Evolutionary conservation across 2,888 invertebrate species (phyloP).

Genomic region (Sarcophaga caerulescens): DNA sequence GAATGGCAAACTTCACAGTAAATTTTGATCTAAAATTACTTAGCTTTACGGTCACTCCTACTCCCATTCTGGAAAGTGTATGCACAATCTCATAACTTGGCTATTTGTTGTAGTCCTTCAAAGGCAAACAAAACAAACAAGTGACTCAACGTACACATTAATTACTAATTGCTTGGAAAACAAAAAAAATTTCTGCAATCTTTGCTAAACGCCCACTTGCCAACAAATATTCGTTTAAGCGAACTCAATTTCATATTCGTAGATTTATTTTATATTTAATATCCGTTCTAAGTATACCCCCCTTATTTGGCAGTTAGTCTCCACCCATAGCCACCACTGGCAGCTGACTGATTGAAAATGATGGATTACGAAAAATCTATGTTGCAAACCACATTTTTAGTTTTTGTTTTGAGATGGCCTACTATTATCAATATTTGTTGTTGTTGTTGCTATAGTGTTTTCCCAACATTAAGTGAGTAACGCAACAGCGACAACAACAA

Average conservation of each 20-base stretch:
- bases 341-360: slow-evolving; percentile 32
- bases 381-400: slow-evolving; percentile 37
- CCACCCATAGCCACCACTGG: neutral
- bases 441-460: slow-evolving; percentile 47
- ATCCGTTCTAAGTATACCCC: neutral
- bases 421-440: slow-evolving; percentile 58
- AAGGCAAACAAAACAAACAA: slow-evolving; percentile 8
- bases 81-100: neutral
- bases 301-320: neutral
- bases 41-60: neutral
- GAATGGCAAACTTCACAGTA: neutral
- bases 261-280: slow-evolving; percentile 22
- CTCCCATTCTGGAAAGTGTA: neutral
- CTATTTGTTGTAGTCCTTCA: neutral
- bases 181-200: slow-evolving; percentile 25
- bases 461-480: slow-evolving; percentile 35
- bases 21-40: neutral
- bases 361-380: slow-evolving; percentile 54
- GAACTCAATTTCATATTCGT: neutral
- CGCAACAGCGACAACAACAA: neutral
- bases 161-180: slow-evolving; percentile 50
- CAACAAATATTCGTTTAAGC: neutral
- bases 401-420: slow-evolving; percentile 32
- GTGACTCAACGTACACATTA: slow-evolving; percentile 38
- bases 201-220: neutral